phyloP scores from a whole-genome alignment of 2,113 vertebrate genomes.

The Lepisosteus oculatus region DNA sequence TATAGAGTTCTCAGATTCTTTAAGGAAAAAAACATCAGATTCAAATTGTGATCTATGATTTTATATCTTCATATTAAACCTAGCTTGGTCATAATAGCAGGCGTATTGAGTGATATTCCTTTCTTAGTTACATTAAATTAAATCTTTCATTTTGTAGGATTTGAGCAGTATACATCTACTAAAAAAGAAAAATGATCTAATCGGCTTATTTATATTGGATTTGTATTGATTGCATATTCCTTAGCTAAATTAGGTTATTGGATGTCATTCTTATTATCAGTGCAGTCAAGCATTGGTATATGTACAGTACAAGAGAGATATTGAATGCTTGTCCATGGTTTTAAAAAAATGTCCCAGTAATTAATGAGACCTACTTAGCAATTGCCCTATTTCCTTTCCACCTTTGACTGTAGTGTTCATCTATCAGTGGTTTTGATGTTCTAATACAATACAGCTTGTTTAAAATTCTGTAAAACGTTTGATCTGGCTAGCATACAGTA shows the following conservation, averaged over 20 bases:
- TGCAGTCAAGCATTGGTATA: neutral
- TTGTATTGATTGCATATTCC: neutral
- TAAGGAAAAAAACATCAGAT: too few species aligned
- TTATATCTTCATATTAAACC: too few species aligned
- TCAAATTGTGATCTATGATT: too few species aligned
- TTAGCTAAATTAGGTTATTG: neutral
- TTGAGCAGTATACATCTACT: neutral
- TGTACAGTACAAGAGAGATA: neutral
- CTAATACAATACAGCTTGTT: neutral
- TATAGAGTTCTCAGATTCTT: too few species aligned
- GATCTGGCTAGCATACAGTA: neutral
- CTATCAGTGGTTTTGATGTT: neutral
- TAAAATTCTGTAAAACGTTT: neutral
- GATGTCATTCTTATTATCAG: conserved; percentile 4
- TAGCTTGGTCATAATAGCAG: too few species aligned
- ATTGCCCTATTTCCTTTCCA: neutral
- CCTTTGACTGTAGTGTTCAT: neutral
- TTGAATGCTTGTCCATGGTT: neutral
- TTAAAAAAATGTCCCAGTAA: neutral
- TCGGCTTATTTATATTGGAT: neutral
- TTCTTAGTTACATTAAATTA: too few species aligned
- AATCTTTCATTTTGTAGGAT: too few species aligned
- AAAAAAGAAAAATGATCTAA: neutral
- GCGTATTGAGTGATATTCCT: too few species aligned
- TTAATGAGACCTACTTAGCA: neutral